phyloP scores from a whole-genome alignment of 2,797 vertebrate genomes.

The Ataeniobius toweri region DNA sequence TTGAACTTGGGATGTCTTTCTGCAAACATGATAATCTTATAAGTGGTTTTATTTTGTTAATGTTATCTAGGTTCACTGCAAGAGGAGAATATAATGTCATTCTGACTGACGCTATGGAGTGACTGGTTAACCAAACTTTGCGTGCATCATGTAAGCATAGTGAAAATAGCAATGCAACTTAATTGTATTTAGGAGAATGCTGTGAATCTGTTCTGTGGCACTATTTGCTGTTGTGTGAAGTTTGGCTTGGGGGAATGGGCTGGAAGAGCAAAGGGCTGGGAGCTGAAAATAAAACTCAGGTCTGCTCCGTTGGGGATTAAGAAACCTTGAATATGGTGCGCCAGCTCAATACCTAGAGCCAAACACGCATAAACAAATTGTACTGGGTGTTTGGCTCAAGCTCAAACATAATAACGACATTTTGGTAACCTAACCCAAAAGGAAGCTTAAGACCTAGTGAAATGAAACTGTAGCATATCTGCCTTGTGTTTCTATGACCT shows the following conservation, averaged over 20 bases:
- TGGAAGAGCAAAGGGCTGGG: not conserved
- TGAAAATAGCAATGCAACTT: not conserved
- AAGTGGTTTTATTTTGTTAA: not conserved
- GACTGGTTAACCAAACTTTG: too few relatives aligned
- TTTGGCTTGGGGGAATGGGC: not conserved
- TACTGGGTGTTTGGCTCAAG: not conserved
- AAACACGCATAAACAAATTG: not conserved
- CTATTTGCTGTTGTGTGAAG: not conserved
- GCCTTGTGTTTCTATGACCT: not conserved
- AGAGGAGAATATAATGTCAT: not conserved
- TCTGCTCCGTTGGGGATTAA: not conserved
- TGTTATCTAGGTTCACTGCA: not conserved
- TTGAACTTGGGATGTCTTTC: not conserved
- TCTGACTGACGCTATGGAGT: too few relatives aligned
- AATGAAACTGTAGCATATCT: not conserved
- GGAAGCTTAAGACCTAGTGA: not conserved
- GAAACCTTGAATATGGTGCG: not conserved
- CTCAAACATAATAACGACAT: not conserved
- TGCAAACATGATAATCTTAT: not conserved
- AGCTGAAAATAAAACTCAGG: not conserved
- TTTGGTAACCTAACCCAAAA: not conserved
- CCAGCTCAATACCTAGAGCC: not conserved
- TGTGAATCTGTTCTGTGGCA: not conserved
- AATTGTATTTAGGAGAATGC: not conserved
- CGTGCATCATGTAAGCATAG: not conserved